Evolutionary conservation across 1,140 invertebrate species (phyloP).

Genomic region (Pygmarrhopalites habei): DNA sequence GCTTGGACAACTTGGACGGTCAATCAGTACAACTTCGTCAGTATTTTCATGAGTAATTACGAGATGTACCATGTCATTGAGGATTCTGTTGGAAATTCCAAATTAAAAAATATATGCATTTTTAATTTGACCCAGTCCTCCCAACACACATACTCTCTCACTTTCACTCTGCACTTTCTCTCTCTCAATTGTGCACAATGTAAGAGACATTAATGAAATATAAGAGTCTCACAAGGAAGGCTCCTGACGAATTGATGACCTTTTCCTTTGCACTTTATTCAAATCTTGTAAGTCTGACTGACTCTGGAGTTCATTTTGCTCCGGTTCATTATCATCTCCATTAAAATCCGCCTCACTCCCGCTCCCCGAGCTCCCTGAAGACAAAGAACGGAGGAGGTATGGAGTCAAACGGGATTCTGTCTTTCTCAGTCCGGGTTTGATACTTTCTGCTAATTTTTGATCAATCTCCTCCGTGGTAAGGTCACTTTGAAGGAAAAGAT

Average conservation of each 20-base stretch:
- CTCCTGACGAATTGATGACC: no score
- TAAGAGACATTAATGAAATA: no score
- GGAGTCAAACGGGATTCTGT: background rate
- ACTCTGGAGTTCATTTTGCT: background rate
- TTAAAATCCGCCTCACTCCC: background rate
- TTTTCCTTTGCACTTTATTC: no score
- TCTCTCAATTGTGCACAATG: no score
- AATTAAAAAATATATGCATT: no score
- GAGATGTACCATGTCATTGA: background rate
- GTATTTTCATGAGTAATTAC: constrained; percentile 2
- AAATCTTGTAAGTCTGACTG: no score
- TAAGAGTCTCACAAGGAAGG: no score
- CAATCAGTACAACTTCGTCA: constrained; percentile 2
- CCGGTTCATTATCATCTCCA: background rate
- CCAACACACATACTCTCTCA: no score
- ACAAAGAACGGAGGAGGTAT: constrained; percentile 3
- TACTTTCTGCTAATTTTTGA: constrained; percentile 12
- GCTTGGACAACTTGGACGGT: no score
- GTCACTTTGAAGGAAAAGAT: constrained; percentile 35
- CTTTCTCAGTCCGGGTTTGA: background rate
- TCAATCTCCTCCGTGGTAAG: constrained; percentile 31
- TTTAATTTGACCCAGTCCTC: no score
- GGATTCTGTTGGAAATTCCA: background rate
- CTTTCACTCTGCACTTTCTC: no score
- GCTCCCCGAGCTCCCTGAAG: constrained; percentile 3